Evolutionary conservation across 2,888 invertebrate species (phyloP), one percentile per base, ranked within the genome.

Genomic region (Drosophila hamatofila): DNA sequence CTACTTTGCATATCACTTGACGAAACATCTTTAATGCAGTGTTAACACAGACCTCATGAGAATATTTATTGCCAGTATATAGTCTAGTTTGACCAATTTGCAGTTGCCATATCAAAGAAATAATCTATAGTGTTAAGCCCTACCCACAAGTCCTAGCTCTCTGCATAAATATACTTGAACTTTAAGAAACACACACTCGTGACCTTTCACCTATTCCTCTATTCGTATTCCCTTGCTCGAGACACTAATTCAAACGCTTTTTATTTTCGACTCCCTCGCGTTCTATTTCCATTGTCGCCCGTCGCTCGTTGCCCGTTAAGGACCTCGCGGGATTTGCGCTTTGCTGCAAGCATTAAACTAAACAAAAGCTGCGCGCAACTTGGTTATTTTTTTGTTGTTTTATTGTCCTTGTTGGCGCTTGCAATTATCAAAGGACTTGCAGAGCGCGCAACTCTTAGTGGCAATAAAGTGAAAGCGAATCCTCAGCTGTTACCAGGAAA

Each of bases 401-500:
- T 41, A 44, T 52, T 71, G 70, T 82, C 73, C 80, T 82, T 77
- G 88, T 64, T 25, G 33, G 85, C 62, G 85, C 62, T 63, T 66
- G 68, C 83, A 80, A 83, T 88, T 88, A 80, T 80, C 88, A 88
- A 80, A 83, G 88, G 83, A 85, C 72, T 35, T 42, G 52, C 52
- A 37, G 33, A 51, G 42, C 61, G 33, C 49, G 51, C 77, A 48
- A 71, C 77, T 77, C 71, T 77, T 80, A 71, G 60, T 75, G 80
- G 71, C 76, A 80, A 80, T 77, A 79, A 77, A 80, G 52, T 66
- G 80, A 80, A 79, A 79, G 71, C 71, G 64, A 70, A 27, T 65
- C 42, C 64, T 52, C 21, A 35, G 35, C 21, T 18, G 62, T 54
- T 73, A 51, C 59, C 52, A 48, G 46, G 58, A 35, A 75, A 44